Percentiles rank a stretch among this genome's conserved stretches.
phyloP scores from a whole-genome alignment of 2,113 vertebrate genomes.

The Pterophyllum scalare region DNA sequence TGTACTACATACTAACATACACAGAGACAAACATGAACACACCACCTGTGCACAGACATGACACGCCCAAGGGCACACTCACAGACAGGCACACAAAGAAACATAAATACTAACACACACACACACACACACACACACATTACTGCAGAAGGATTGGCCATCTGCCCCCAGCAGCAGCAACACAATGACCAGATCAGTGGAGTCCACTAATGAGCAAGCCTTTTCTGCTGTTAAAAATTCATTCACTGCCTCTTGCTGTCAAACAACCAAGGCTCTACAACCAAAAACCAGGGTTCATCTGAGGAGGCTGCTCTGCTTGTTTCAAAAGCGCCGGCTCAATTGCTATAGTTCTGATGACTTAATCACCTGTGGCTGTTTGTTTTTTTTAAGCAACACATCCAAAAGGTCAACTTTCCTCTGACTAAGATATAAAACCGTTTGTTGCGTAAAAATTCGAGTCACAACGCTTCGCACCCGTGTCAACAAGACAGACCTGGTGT shows the following conservation, averaged over 20 bases:
- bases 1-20: conserved; percentile 1
- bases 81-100: conserved; percentile 25
- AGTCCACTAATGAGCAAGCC: conserved; percentile 48
- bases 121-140: conserved; percentile 42
- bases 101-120: conserved; percentile 29
- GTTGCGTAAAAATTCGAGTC: conserved; percentile 49
- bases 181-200: conserved; percentile 67
- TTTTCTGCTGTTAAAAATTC: conserved; percentile 60
- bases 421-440: conserved; percentile 3
- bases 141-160: conserved; percentile 62
- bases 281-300: conserved; percentile 2
- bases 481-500: conserved; percentile 31
- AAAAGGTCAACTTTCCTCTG: conserved; percentile 15
- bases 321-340: neutral
- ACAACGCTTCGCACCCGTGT: conserved; percentile 15
- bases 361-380: conserved; percentile 40
- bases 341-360: conserved; percentile 29
- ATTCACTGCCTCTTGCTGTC: conserved; percentile 49
- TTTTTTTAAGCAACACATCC: conserved; percentile 13
- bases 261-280: conserved; percentile 25
- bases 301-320: conserved; percentile 15
- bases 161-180: conserved; percentile 70
- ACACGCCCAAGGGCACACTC: conserved; percentile 17
- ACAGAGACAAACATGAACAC: conserved; percentile 3
- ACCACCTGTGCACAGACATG: neutral